Percentiles rank a stretch among this genome's conserved stretches.
These are phyloP conservation scores for Rhegmatorhina hoffmannsi DNA, from an alignment of 2,113 vertebrate genomes.

Conservation along the genomic window DNA sequence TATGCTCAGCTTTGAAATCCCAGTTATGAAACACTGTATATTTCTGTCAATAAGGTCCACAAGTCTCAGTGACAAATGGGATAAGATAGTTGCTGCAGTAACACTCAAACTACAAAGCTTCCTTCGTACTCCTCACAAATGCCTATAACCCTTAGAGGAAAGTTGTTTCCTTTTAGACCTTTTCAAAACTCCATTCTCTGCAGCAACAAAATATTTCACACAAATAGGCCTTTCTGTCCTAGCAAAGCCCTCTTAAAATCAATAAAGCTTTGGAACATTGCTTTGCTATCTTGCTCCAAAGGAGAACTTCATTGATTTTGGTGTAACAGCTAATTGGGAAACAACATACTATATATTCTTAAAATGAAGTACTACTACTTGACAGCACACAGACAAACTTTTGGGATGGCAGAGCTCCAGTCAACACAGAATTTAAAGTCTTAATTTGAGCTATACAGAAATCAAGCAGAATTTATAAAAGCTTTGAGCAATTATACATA, in stretches of 20 bases:
- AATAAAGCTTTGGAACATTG: slow-evolving; percentile 1
- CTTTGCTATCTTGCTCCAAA: slow-evolving; percentile 7
- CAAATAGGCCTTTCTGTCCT: neutral
- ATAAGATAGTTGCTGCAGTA: neutral
- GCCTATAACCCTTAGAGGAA: neutral
- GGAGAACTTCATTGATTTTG: neutral
- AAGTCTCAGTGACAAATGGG: slow-evolving; percentile 7
- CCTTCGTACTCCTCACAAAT: neutral
- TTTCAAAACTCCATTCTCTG: neutral
- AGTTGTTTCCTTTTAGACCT: neutral
- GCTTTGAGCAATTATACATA: neutral
- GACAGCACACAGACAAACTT: neutral
- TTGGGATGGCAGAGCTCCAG: neutral
- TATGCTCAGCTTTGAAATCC: slow-evolving; percentile 4
- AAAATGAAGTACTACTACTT: slow-evolving; percentile 4
- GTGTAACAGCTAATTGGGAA: slow-evolving; percentile 11
- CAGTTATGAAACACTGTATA: neutral
- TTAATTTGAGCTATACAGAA: neutral
- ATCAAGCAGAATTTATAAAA: neutral
- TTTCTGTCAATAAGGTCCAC: neutral
- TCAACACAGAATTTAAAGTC: neutral
- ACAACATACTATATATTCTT: neutral
- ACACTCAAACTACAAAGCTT: neutral
- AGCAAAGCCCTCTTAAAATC: slow-evolving; percentile 17
- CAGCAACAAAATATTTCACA: neutral